Conservation (phyloP, 2,888 invertebrate genomes). For the Aproaerema taeniolella region DNA sequence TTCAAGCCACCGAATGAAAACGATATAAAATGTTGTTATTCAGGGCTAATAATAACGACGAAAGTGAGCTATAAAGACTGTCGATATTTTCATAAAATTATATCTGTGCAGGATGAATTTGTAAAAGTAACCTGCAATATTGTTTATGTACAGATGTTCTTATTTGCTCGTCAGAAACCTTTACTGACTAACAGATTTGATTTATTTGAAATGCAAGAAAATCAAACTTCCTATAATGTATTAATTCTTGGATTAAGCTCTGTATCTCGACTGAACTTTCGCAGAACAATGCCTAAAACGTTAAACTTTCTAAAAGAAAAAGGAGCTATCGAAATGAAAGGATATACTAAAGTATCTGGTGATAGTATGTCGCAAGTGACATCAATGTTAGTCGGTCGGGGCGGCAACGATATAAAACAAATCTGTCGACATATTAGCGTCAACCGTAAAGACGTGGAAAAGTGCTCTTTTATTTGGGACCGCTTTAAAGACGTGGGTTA, state of each 20-base stretch:
- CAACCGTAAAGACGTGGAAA: too few species aligned
- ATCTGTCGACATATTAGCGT: constrained; percentile 81
- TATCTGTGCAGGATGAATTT: constrained; percentile 73
- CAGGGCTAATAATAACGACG: constrained; percentile 22
- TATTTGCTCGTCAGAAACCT: constrained; percentile 69
- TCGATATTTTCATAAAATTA: constrained; percentile 46
- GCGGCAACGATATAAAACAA: constrained; percentile 74
- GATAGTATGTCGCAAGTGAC: constrained; percentile 88
- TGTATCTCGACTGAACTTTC: constrained; percentile 87
- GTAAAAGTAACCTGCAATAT: constrained; percentile 79
- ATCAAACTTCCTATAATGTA: constrained; percentile 73
- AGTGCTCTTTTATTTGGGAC: constrained; percentile 89
- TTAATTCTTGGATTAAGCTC: constrained; percentile 88
- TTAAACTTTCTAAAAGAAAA: constrained; percentile 71
- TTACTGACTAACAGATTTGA: constrained; percentile 18
- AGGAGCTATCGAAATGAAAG: constrained; percentile 84
- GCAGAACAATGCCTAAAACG: constrained; percentile 87
- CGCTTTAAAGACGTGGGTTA: constrained; percentile 82
- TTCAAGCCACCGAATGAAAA: constrained; percentile 58
- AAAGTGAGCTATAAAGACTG: constrained; percentile 54
- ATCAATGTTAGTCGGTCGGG: constrained; percentile 83
- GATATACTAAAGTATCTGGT: constrained; percentile 92
- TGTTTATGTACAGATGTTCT: constrained; percentile 81
- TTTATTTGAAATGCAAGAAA: constrained; percentile 16
- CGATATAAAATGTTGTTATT: constrained; percentile 75